These are phyloP conservation scores for Muntiacus muntjak DNA, from an alignment of 2,113 vertebrate genomes.

Conservation along the genomic window DNA sequence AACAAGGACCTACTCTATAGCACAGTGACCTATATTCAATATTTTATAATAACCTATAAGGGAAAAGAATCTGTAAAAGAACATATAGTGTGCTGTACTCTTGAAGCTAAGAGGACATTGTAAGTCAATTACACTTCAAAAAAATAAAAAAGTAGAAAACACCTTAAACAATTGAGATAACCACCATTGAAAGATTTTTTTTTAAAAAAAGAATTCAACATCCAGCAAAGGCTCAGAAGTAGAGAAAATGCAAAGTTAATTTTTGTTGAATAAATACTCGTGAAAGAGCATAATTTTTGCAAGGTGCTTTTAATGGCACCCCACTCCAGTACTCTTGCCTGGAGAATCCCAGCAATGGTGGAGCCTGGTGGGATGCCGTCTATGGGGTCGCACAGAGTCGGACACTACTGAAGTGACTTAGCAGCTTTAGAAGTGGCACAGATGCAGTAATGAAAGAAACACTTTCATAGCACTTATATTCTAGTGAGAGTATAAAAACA, in stretches of 20 bases:
- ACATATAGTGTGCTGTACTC: not conserved
- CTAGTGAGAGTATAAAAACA: not conserved
- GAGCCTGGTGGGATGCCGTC: no score
- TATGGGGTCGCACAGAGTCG: no score
- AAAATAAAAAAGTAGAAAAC: not conserved
- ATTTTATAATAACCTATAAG: not conserved
- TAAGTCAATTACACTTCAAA: not conserved
- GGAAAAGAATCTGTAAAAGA: not conserved
- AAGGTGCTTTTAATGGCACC: not conserved
- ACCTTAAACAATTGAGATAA: not conserved
- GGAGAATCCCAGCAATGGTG: no score
- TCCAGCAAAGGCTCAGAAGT: not conserved
- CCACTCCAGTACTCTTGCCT: no score
- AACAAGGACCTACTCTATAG: not conserved
- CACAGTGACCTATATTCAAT: not conserved
- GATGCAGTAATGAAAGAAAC: not conserved
- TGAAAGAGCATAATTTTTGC: not conserved
- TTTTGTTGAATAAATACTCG: not conserved
- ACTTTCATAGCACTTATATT: not conserved
- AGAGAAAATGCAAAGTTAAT: not conserved
- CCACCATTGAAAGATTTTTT: not conserved
- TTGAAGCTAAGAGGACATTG: not conserved
- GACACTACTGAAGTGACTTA: no score
- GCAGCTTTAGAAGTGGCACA: not conserved
- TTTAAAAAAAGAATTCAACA: not conserved